Evolutionary conservation across 2,888 invertebrate genomes (phyloP), one percentile per base, ranked within the genome.

Genomic region (Cyaniris semiargus): DNA sequence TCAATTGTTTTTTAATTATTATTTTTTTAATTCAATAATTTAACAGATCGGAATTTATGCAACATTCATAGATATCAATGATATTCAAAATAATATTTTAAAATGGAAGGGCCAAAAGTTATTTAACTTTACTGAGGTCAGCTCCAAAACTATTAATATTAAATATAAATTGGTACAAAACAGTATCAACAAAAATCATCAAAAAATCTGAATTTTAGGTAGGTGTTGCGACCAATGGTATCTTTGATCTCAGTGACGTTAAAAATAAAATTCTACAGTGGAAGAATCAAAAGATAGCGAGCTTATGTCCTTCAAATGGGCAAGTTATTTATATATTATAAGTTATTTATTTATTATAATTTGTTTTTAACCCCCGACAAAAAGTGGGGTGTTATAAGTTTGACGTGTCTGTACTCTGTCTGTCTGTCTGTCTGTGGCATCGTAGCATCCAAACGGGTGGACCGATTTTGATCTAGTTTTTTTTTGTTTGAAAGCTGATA

Each of bases 241-340:
- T 92, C 44, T 92, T 94, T 83, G 94, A 94, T 82, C 86, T 94
- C 72, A 88, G 85, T 80, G 91, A 93, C 77, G 90, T 94, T 1
- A 94, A 94, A 86, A 94, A 92, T 81, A 94, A 94, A 88, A 85
- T 94, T 81, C 79, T 93, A 34, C 93, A 94, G 85, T 94, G 94
- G 94, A 93, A 94, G 87, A 87, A 88, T 7, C 92, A 94, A 83
- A 94, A 94, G 83, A 81, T 94, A n/a, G 82, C 89, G 1, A 85
- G 90, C 21, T 79, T 93, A 21, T 94, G 94, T 86, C 93, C 94
- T 60, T 86, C 92, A 18, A 92, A 93, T 80, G 92, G 90, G 94
- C 90, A 86, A 85, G 86, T 81, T 34, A 23, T 76, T 31, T 27
- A n/a, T 78, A 34, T 2, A 27, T 44, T 27, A 8, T 44, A 38